These are phyloP conservation scores for Amphibalanus amphitrite DNA, from an alignment of 1,140 invertebrate genomes.

Conservation along the genomic window DNA sequence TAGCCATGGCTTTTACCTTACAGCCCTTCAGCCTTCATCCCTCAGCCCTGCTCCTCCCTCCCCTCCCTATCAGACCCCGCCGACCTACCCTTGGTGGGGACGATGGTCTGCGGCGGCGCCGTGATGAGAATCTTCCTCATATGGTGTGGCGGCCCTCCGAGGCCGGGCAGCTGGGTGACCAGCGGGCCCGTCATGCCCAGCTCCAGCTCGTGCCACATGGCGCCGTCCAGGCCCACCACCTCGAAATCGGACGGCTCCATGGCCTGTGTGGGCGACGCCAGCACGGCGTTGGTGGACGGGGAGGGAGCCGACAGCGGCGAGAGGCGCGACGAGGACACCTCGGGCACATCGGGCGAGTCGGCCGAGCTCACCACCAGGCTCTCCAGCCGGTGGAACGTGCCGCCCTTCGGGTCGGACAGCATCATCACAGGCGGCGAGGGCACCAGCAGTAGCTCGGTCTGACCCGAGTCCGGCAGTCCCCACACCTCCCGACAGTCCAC, in stretches of 20 bases:
- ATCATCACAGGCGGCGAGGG: background rate
- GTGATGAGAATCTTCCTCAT: no score
- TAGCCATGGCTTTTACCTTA: no score
- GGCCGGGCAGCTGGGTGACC: no score
- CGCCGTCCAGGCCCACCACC: background rate
- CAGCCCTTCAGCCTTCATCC: no score
- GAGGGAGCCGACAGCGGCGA: background rate
- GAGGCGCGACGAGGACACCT: background rate
- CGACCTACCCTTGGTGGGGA: no score
- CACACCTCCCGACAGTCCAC: no score
- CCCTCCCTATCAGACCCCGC: no score
- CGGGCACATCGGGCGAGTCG: background rate
- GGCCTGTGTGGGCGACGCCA: background rate
- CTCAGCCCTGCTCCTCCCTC: no score
- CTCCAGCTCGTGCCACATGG: background rate
- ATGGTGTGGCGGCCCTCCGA: no score
- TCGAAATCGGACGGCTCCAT: background rate
- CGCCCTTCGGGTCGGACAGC: background rate
- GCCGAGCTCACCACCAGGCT: background rate
- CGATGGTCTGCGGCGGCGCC: no score
- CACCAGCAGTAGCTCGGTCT: background rate
- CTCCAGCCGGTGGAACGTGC: background rate
- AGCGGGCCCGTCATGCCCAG: no score
- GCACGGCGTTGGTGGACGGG: background rate
- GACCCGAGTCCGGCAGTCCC: background rate